Base-by-base conservation (phyloP, 1,140 invertebrate genomes). In the Lineus longissimus region DNA sequence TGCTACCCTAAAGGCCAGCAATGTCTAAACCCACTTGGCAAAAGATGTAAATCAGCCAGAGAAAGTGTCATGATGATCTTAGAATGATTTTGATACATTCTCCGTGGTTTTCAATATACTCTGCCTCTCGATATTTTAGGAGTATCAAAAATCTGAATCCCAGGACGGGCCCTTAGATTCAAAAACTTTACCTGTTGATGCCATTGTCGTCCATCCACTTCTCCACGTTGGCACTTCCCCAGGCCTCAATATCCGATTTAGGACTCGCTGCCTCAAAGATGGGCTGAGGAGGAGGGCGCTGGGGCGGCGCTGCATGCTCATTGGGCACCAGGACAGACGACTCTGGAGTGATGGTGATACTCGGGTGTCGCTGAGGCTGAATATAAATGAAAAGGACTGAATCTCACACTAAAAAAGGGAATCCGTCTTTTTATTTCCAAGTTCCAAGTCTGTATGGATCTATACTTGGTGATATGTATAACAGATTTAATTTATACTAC, bases 191-290 rank as follows among this genome's bases (percentile, higher is more conserved):
- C 47, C n/a, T 51, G n/a, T 51, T 51, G 47, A 51, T 51, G 4
- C 25, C 25, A 51, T 51, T 51, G 6, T 51, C 47, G n/a, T 27
- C n/a, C 47, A 51, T 51, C 47, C 47, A 51, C n/a, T 51, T 27
- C n/a, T 51, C 47, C 6, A 51, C 47, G 6, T 51, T 19, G 6
- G 9, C 47, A 19, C 4, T 6, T 6, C 9, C n/a, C 19, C 25
- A 51, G 4, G 6, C 19, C 4, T 7, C 25, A 19, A 19, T n/a
- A 27, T 4, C 47, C n/a, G n/a, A n/a, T n/a, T 4, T 6, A 23
- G 19, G 47, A 19, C 47, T 7, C 4, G 47, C 4, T 51, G 4
- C n/a, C 47, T 19, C 47, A 23, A 19, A 51, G 6, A 7, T 19
- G 6, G n/a, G 6, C n/a, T 51, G 25, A 19, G 19, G 47, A 6